Evolutionary conservation across 2,113 vertebrate species (phyloP), one percentile per base, ranked within the genome.

Genomic region (Abramis brama): DNA sequence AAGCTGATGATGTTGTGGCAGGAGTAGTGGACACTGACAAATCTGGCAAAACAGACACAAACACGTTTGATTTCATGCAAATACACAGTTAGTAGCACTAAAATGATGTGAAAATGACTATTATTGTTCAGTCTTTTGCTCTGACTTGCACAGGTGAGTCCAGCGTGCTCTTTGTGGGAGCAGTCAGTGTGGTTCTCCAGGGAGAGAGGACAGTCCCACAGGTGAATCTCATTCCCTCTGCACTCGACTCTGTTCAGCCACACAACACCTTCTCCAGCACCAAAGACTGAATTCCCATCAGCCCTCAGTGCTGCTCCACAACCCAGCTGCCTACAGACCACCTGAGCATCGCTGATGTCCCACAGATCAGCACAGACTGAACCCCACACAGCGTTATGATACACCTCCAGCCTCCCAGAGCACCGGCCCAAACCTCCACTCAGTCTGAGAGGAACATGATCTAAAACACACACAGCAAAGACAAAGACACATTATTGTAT

Each of bases 291-390:
- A 57, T 57, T 77, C 68, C 84, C 27, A 82, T 82, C 86, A 80
- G 66, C 45, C 68, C 82, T 86, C 6, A 64, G 30, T 45, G 52
- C 86, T 27, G 77, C 66, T 76, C 91, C 91, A 89, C 91, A 91
- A 59, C 70, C 17, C 83, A 91, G 76, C 76, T 90, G 87, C 19
- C 82, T 86, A 60, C 91, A 91, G 57, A 91, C 82, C 55, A 91
- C 89, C 43, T 57, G 86, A 66, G 89, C 84, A 36, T 86, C 87
- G 60, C 7, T 62, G 50, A 80, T 82, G 71, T 89, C 86, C 91
- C 91, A 91, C 55, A 8, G 19, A 60, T 60, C 78, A 85, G 76
- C 73, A 80, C 90, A 90, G 60, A 91, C 79, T 59, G 85, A 84
- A 62, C 76, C 60, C 85, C 83, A 89, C 36, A 27, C 27, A 36